Base-by-base conservation (phyloP, 23 tunicate species). In the Ascidia mentula region DNA sequence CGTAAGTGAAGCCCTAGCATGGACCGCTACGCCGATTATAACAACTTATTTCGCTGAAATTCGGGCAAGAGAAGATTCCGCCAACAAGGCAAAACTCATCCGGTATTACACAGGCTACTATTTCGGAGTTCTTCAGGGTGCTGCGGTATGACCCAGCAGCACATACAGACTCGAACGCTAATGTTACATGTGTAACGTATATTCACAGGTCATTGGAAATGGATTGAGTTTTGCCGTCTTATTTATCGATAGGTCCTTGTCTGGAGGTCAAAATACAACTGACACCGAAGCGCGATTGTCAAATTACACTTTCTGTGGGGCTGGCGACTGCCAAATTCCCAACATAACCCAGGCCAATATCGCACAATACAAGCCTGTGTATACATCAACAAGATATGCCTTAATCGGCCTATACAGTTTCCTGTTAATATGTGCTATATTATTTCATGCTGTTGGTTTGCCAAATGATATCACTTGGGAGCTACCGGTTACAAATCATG, bases 41-140 rank as follows among this genome's bases (percentile, higher is more conserved):
- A 69, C 79, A 15, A 32, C 86, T 7, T 38, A 45, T 9, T 73
- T 61, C 35, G 86, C 86, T 0, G 34, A 38, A 18, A 34, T 1
- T 31, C 79, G 59, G 20, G 45, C 86, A n/a, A 45, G 45, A 42
- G 71, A 9, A 35, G 85, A 72, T 17, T 32, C 79, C 6, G 42
- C 35, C 5, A 82, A 35, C 34, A 38, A 45, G n/a, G 79, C 34
- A 35, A 73, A 69, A 20, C 72, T 34, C 24, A 69, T n/a, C 7
- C 73, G 72, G 18, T 77, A 73, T 45, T 82, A 82, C 72, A 82
- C 73, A n/a, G 86, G 86, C 8, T 82, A 73, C 73, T 45, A 72
- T 32, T 82, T 72, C 73, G 79, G 79, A 26, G 38, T 31, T 18
- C 71, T 73, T 7, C 86, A 82, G 73, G 45, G 35, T 6, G 53